Conservation (phyloP, 2,888 invertebrate species). For the Endomychus coccineus region DNA sequence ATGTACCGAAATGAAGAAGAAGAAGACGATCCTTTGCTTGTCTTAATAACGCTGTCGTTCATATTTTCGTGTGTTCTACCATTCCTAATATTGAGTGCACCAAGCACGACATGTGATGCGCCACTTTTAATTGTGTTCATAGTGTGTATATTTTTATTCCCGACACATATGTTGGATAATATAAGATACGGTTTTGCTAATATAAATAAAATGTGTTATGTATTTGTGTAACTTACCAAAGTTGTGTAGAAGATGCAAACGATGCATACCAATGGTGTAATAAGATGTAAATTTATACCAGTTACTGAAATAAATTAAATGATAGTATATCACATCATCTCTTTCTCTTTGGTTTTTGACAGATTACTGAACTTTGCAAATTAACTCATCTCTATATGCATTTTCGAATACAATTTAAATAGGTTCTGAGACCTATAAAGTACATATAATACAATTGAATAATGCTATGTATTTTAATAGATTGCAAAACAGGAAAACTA, state of each 20-base stretch:
- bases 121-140: conserved; percentile 7
- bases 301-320: conserved; percentile 70
- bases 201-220: conserved; percentile 2
- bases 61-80: no score
- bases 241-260: conserved; percentile 93
- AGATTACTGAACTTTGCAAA: no score
- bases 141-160: conserved; percentile 5
- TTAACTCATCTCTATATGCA: no score
- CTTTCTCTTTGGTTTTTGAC: no score
- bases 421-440: no score
- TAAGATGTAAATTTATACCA: conserved; percentile 70
- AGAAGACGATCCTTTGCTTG: not conserved
- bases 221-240: conserved; percentile 52
- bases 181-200: conserved; percentile 9
- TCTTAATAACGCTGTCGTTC: no score
- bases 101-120: conserved; percentile 5
- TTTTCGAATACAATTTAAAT: no score
- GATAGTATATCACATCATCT: no score
- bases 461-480: no score
- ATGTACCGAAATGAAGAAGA: not conserved
- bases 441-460: no score
- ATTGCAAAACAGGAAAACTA: no score
- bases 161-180: conserved; percentile 4
- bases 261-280: conserved; percentile 70
- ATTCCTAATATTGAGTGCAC: conserved; percentile 3